Base-by-base conservation (phyloP, 2,113 vertebrate genomes). In the Bostrychus sinensis region DNA sequence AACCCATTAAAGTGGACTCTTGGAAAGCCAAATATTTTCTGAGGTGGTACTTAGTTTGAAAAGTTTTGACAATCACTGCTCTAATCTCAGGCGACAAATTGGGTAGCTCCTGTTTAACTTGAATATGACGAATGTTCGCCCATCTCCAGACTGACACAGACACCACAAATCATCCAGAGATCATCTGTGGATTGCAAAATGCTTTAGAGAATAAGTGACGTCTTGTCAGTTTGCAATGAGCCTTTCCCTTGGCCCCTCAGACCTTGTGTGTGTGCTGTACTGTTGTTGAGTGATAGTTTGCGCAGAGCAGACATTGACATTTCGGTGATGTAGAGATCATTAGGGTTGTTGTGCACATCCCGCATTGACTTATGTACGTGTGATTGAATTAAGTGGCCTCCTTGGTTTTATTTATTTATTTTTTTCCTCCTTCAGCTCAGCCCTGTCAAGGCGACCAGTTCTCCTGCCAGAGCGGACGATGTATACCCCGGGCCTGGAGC, bases 381-480 rank as follows among this genome's bases (percentile, higher is more conserved):
- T 77, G 80, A 80, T 70, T 83, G 62, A 84, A 83, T 89, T 70
- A 80, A 77, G 57, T 65, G 65, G 26, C 53, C 43, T 60, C 26
- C 63, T 72, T 2, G 20, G 38, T 41, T 23, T 4, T 20, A 14
- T 48, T 8, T 43, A 2, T 10, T 45, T 2, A 8, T 34, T 34
- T 45, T 23, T 25, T 42, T 42, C 19, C 25, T 34, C 32, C 48
- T 36, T 43, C 84, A 98, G 96, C 94, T 73, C 94, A 92, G 87
- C 92, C 94, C 17, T 99, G 97, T 87, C 94, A 94, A 76, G 66
- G 78, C 42, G 93, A 94, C 59, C 96, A 98, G 13, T 96, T 97
- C 89, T 94, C 95, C 1, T 99, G 97, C 80, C 91, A 90, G 61
- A 98, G 95, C 0, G 95, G 96, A 1, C 95, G 96, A 22, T 99